Conservation (phyloP, 2,797 vertebrate genomes). For the Ibycter americanus region DNA sequence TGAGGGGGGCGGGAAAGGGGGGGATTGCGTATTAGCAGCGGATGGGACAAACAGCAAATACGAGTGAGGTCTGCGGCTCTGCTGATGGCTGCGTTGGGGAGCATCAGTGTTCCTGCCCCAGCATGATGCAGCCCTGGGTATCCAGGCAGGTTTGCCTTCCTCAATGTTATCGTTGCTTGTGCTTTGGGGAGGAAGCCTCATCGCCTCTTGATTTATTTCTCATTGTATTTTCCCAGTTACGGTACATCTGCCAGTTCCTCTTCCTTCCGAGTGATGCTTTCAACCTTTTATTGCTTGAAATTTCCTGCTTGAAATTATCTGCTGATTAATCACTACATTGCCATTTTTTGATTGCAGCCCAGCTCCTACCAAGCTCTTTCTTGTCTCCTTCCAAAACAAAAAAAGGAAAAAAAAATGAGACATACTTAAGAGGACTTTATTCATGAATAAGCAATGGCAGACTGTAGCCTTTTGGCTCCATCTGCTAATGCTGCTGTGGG, state of each 20-base stretch:
- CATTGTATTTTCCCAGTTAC: not conserved
- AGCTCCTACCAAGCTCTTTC: not conserved
- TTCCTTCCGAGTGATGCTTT: not conserved
- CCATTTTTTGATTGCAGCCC: not conserved
- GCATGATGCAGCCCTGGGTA: fast-evolving
- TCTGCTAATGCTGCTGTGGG: not conserved
- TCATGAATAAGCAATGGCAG: not conserved
- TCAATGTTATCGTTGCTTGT: fast-evolving
- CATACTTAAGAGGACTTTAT: fast-evolving
- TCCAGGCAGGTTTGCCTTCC: not conserved
- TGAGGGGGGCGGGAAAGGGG: not conserved
- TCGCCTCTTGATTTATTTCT: not conserved
- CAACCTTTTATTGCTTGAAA: not conserved
- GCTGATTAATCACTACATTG: not conserved
- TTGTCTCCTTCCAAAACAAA: not conserved
- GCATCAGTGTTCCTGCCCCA: not conserved
- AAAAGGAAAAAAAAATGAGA: not conserved
- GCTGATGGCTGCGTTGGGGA: not conserved
- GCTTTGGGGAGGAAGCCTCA: not conserved
- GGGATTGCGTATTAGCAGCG: not conserved
- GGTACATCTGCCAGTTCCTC: not conserved
- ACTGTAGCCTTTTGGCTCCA: not conserved
- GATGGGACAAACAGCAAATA: not conserved
- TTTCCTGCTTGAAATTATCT: not conserved
- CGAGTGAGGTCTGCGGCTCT: not conserved